These are phyloP conservation scores for Dermochelys coriacea DNA, from an alignment of 2,797 vertebrate species.

Conservation along the genomic window DNA sequence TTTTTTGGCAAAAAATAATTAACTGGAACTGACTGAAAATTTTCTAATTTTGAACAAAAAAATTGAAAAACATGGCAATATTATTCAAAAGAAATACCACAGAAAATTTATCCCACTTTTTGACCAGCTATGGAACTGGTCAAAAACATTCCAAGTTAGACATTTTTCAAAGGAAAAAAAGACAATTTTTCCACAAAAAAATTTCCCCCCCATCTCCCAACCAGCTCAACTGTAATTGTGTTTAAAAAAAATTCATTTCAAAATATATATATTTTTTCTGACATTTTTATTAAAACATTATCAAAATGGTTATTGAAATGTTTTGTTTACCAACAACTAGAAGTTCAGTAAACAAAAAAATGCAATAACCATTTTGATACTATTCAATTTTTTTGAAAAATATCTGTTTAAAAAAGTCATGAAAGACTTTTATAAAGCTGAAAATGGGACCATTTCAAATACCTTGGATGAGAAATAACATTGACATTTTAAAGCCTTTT, in stretches of 20 bases:
- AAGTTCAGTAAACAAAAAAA: background rate
- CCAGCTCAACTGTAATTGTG: too few relatives aligned
- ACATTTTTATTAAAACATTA: background rate
- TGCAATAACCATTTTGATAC: background rate
- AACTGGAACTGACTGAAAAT: background rate
- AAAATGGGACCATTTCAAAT: background rate
- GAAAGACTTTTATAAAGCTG: background rate
- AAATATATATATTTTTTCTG: background rate
- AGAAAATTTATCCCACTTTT: background rate
- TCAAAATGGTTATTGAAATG: too few relatives aligned
- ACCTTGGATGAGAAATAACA: background rate
- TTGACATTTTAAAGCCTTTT: background rate
- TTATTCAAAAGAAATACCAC: background rate
- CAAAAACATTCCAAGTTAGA: rapidly evolving
- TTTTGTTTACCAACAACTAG: too few relatives aligned
- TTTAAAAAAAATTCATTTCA: too few relatives aligned
- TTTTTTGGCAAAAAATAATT: background rate
- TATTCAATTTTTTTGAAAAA: background rate
- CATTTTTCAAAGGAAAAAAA: background rate
- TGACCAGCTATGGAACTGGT: background rate
- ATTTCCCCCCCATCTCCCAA: too few relatives aligned
- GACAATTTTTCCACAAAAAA: background rate
- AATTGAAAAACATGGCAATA: background rate
- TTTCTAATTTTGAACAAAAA: background rate
- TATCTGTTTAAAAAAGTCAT: background rate